Evolutionary conservation across 2,113 vertebrate species (phyloP), one percentile per base, ranked within the genome.

Genomic region (Charina bottae): DNA sequence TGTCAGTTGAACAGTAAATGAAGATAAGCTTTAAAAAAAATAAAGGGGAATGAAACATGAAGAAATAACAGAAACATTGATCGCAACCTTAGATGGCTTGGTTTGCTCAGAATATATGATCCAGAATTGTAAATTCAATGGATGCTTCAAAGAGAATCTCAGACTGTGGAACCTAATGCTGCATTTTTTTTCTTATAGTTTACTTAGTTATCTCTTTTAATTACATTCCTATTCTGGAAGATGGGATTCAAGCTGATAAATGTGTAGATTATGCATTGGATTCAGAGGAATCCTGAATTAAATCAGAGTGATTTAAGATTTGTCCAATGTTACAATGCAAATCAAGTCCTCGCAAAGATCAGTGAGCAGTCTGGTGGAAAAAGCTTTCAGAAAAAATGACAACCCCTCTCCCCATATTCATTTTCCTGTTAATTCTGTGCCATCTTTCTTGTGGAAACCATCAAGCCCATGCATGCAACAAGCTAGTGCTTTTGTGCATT

Each of bases 11-110:
- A 93, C 83, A 89, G 89, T 78, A 90, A 96, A 93, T 88, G 90
- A 92, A 96, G 96, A 90, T 91, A 58, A 96, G 91, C 93, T 97
- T 94, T 89, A 95, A n/a, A 90, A 55, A 24, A 55, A 56, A 23
- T 15, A 5, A 28, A 11, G 1, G 24, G n/a, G 24, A 6, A 94
- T 87, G 92, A 46, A 68, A 95, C 28, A 90, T 95, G 92, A 91
- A 94, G 58, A 26, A 28, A 94, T 91, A 92, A 68, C 12, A 0
- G 54, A 21, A 89, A 84, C 53, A 33, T 92, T 94, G 91, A 96
- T 96, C 94, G 94, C 92, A 95, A 89, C 91, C 78, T 91, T 83
- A 88, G 62, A 46, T 92, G 83, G 88, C 42, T 72, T 85, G 6
- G 88, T 94, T 90, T 87, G 93, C 93, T 95, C 56, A 87, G 84